Evolutionary conservation across 1,140 invertebrate species (phyloP).

Genomic region (Alviniconcha marisindica): DNA sequence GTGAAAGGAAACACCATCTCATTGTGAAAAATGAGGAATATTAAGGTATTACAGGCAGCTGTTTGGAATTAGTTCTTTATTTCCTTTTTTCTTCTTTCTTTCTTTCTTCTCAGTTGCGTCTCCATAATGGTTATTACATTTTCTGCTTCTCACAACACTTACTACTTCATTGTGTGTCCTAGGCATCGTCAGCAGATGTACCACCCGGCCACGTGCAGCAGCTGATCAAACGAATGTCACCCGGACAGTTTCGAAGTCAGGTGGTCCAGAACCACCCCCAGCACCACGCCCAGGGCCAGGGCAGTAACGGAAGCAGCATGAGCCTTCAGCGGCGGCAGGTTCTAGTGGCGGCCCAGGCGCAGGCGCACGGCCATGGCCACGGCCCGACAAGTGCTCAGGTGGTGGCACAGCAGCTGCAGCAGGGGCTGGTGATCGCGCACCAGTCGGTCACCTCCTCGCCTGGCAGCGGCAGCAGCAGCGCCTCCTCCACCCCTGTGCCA

Average conservation of each 20-base stretch:
- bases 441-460: conserved; percentile 40
- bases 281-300: not conserved
- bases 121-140: no score
- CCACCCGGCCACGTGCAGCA: conserved; percentile 84
- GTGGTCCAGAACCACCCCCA: conserved; percentile 42
- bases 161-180: not conserved
- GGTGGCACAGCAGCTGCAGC: conserved; percentile 28
- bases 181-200: conserved; percentile 41
- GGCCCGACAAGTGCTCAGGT: not conserved
- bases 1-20: no score
- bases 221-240: conserved; percentile 89
- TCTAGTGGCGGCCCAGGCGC: not conserved
- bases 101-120: not conserved
- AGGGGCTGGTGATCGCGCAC: conserved; percentile 25
- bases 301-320: not conserved
- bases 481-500: conserved; percentile 49
- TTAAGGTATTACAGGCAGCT: no score
- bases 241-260: conserved; percentile 40
- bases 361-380: conserved; percentile 2
- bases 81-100: not conserved
- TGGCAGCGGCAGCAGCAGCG: conserved; percentile 58
- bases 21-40: no score
- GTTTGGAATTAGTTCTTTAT: not conserved
- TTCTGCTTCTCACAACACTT: not conserved
- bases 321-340: conserved; percentile 30